phyloP scores from a whole-genome alignment of 2,113 vertebrate genomes.

The Periophthalmodon schlosseri region DNA sequence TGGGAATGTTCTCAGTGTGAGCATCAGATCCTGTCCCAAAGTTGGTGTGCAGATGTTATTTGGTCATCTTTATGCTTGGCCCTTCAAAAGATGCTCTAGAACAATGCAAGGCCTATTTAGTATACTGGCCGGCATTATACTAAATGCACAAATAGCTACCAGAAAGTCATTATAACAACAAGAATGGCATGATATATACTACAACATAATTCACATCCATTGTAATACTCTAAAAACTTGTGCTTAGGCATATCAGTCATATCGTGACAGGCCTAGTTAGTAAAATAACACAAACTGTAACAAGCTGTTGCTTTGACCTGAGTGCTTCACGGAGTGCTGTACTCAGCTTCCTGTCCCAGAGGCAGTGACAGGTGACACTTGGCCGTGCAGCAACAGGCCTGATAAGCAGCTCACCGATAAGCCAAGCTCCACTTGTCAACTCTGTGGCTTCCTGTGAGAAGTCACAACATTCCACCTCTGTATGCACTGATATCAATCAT shows the following conservation, averaged over 20 bases:
- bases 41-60: slow-evolving; percentile 33
- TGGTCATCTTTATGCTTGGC: slow-evolving; percentile 25
- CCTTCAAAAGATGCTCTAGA: slow-evolving; percentile 33
- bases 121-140: slow-evolving; percentile 16
- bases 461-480: slow-evolving; percentile 33
- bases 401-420: slow-evolving; percentile 58
- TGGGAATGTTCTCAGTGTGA: slow-evolving; percentile 21
- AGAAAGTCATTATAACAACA: background rate
- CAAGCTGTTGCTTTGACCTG: slow-evolving; percentile 33
- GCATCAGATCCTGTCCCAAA: slow-evolving; percentile 31
- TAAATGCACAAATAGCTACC: background rate
- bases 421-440: slow-evolving; percentile 35
- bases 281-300: slow-evolving; percentile 24
- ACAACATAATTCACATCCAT: too few relatives aligned
- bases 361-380: slow-evolving; percentile 51
- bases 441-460: slow-evolving; percentile 52
- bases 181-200: background rate
- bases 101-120: slow-evolving; percentile 48
- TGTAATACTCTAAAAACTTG: slow-evolving; percentile 4
- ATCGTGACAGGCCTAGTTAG: background rate
- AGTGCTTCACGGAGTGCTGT: slow-evolving; percentile 15
- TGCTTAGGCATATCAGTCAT: too few relatives aligned
- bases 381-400: slow-evolving; percentile 29
- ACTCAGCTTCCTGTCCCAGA: slow-evolving; percentile 57
- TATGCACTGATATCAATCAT: slow-evolving; percentile 7